Evolutionary conservation across 1,140 invertebrate genomes (phyloP).

Genomic region (Geopemphigus sp.): DNA sequence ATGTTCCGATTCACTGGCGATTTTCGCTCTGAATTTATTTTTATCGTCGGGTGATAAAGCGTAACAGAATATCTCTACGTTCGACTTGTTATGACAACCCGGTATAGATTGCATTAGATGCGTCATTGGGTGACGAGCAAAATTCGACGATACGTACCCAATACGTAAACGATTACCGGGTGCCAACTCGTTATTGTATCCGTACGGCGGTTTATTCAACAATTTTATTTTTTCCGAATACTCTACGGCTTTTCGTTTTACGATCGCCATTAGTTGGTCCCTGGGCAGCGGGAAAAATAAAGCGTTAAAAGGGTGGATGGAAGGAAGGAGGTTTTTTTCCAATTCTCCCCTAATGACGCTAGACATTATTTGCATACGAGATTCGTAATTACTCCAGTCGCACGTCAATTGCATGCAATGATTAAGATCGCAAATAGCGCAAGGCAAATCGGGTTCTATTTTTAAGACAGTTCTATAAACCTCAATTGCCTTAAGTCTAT

Average conservation of each 20-base stretch:
- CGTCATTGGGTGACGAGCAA: slow-evolving; percentile 98
- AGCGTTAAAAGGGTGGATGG: slow-evolving; percentile 98
- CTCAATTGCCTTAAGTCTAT: slow-evolving; percentile 95
- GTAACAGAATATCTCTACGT: slow-evolving; percentile 96
- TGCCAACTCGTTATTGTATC: slow-evolving; percentile 66
- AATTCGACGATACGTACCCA: slow-evolving; percentile 98
- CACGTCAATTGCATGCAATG: slow-evolving; percentile 99
- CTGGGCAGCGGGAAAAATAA: slow-evolving; percentile 98
- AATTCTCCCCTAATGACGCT: slow-evolving; percentile 95
- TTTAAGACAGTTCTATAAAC: slow-evolving; percentile 94
- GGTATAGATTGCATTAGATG: slow-evolving; percentile 99
- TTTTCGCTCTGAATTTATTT: slow-evolving; percentile 94
- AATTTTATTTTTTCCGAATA: slow-evolving; percentile 96
- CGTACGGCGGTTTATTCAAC: slow-evolving; percentile 79
- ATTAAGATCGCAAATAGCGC: slow-evolving; percentile 98
- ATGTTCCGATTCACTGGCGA: slow-evolving; percentile 89
- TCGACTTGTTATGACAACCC: slow-evolving; percentile 82
- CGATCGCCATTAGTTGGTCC: slow-evolving; percentile 91
- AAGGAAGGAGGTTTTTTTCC: slow-evolving; percentile 90
- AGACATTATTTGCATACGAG: slow-evolving; percentile 92
- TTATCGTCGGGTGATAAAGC: slow-evolving; percentile 95
- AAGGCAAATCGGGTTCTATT: slow-evolving; percentile 97
- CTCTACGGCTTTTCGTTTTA: slow-evolving; percentile 90
- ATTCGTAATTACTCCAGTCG: slow-evolving; percentile 97
- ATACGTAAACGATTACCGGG: slow-evolving; percentile 72